A percentile compares a stretch with the other conserved stretches of the same genome.
Evolutionary conservation across 2,888 invertebrate genomes (phyloP).

Genomic region (Apamea anceps): DNA sequence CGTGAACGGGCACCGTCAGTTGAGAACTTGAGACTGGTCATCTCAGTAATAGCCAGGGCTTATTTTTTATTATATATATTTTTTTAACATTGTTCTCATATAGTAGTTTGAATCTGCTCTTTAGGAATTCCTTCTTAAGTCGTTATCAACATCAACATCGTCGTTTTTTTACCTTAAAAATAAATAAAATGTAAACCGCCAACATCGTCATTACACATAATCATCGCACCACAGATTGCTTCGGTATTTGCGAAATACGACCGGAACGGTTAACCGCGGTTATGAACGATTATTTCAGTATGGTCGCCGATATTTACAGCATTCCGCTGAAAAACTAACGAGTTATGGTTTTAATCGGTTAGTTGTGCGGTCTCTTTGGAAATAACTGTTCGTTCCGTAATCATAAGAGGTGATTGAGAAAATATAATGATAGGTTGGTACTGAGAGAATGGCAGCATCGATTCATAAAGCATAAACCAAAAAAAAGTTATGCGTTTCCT

Average conservation of each 20-base stretch:
- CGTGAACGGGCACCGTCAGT: too few relatives aligned
- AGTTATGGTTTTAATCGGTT: slow-evolving; percentile 39
- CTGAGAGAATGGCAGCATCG: neutral
- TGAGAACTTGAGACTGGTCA: too few relatives aligned
- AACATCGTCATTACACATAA: slow-evolving; percentile 28
- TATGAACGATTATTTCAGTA: slow-evolving; percentile 44
- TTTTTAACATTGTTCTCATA: too few relatives aligned
- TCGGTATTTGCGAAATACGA: slow-evolving; percentile 45
- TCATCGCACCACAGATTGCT: slow-evolving; percentile 37
- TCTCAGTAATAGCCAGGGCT: too few relatives aligned
- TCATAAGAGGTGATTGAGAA: slow-evolving; percentile 6
- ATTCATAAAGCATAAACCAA: neutral
- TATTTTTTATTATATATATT: too few relatives aligned
- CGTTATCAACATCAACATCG: neutral
- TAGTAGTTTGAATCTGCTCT: too few relatives aligned
- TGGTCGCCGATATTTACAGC: slow-evolving; percentile 48
- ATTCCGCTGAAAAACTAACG: slow-evolving; percentile 49
- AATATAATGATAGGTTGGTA: neutral
- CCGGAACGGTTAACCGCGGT: slow-evolving; percentile 40
- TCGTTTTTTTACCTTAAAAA: neutral
- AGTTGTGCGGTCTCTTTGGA: slow-evolving; percentile 28
- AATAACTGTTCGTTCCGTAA: neutral
- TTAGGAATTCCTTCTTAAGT: neutral
- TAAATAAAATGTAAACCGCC: neutral
- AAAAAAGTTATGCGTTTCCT: too few relatives aligned